Percentiles rank a stretch among this genome's conserved stretches.
These are phyloP conservation scores for Oenanthe oenanthe DNA, from an alignment of 2,113 vertebrate genomes.

Conservation along the genomic window DNA sequence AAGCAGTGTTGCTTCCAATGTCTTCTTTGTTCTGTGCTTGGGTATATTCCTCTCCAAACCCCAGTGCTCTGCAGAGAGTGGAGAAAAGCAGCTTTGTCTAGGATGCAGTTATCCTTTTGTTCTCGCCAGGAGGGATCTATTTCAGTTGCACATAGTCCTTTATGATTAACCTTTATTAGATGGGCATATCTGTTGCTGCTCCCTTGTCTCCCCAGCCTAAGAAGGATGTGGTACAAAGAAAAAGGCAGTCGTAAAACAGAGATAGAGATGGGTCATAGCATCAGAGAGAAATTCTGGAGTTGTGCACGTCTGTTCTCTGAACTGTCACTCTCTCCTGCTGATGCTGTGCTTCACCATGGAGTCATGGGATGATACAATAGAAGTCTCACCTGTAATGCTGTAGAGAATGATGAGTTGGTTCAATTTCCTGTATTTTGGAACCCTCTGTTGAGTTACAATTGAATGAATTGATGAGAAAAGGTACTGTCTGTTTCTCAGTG, in stretches of 20 bases:
- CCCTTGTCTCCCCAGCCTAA: background rate
- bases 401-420: background rate
- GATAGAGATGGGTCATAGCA: background rate
- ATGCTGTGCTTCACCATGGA: background rate
- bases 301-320: background rate
- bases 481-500: background rate
- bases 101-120: conserved; percentile 1
- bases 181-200: background rate
- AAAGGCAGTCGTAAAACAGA: background rate
- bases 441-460: background rate
- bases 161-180: conserved; percentile 18
- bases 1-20: background rate
- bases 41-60: background rate
- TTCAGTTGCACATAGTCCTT: background rate
- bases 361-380: background rate
- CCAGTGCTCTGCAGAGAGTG: background rate
- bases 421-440: background rate
- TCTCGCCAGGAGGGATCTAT: background rate
- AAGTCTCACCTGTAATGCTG: background rate
- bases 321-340: background rate
- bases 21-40: background rate
- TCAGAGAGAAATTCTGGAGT: background rate
- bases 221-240: conserved; percentile 11
- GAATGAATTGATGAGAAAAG: background rate
- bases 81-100: background rate